These are phyloP conservation scores for Autographa gamma DNA, from an alignment of 2,888 invertebrate genomes.

Conservation along the genomic window DNA sequence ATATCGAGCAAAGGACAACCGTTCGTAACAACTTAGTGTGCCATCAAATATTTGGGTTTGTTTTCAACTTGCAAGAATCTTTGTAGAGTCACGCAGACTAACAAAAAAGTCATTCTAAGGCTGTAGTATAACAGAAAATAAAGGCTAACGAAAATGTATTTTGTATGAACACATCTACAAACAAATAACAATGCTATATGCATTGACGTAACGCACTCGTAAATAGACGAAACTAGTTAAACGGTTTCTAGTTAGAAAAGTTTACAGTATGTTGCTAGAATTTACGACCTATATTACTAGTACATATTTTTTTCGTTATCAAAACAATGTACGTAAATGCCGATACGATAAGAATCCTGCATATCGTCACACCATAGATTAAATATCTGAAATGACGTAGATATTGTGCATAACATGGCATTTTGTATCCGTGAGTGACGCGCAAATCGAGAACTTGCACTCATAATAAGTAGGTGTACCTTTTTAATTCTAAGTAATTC, in stretches of 20 bases:
- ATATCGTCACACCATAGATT: slow-evolving; percentile 65
- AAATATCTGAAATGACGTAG: slow-evolving; percentile 58
- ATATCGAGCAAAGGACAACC: slow-evolving; percentile 1
- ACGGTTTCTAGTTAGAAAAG: slow-evolving; percentile 5
- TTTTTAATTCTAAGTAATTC: slow-evolving; percentile 14
- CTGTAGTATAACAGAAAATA: background rate
- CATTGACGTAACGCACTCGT: slow-evolving; percentile 2
- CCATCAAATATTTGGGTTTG: background rate
- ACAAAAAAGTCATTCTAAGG: background rate
- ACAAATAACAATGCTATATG: background rate
- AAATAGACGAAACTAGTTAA: slow-evolving; percentile 8
- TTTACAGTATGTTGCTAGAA: slow-evolving; percentile 23
- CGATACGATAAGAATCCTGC: slow-evolving; percentile 60
- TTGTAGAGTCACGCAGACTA: background rate
- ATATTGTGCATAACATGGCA: slow-evolving; percentile 39
- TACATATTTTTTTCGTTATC: slow-evolving; percentile 59
- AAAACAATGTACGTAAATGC: slow-evolving; percentile 51
- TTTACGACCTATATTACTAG: slow-evolving; percentile 47
- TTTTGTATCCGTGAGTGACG: slow-evolving; percentile 29
- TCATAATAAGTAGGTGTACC: slow-evolving; percentile 14
- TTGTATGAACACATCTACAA: background rate
- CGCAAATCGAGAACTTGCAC: slow-evolving; percentile 29
- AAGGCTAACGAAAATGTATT: background rate
- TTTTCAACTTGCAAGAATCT: slow-evolving; percentile 1
- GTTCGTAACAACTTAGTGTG: background rate